These are phyloP conservation scores for Caenorhabditis sinica DNA, from an alignment of 2,888 invertebrate species.

Conservation along the genomic window DNA sequence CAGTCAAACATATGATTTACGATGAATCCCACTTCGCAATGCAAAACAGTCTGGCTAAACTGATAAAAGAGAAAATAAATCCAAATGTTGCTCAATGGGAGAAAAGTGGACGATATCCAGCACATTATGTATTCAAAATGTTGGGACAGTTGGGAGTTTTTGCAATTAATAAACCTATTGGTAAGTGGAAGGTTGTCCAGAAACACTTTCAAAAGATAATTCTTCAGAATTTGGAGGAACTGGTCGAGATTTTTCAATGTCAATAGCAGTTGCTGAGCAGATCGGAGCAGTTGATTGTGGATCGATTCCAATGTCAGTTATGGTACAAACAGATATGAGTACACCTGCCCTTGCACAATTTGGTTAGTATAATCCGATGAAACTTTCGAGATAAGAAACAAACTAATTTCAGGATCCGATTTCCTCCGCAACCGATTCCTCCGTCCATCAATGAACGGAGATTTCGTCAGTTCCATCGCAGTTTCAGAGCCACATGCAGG, in stretches of 20 bases:
- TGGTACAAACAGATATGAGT: slow-evolving; percentile 86
- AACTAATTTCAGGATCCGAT: slow-evolving; percentile 80
- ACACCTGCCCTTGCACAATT: slow-evolving; percentile 86
- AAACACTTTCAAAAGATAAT: background rate
- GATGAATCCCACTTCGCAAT: slow-evolving; percentile 58
- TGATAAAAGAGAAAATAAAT: slow-evolving; percentile 85
- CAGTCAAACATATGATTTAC: slow-evolving; percentile 60
- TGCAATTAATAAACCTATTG: slow-evolving; percentile 85
- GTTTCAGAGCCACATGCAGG: slow-evolving; percentile 86
- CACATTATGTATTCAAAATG: slow-evolving; percentile 86
- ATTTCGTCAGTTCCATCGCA: slow-evolving; percentile 86
- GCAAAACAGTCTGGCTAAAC: slow-evolving; percentile 55
- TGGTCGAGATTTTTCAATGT: slow-evolving; percentile 86
- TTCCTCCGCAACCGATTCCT: slow-evolving; percentile 85
- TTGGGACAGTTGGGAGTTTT: slow-evolving; percentile 86
- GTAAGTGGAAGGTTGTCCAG: background rate
- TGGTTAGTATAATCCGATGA: slow-evolving; percentile 35
- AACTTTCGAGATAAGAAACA: background rate
- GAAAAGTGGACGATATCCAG: slow-evolving; percentile 85
- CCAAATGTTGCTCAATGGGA: slow-evolving; percentile 86
- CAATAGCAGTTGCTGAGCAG: slow-evolving; percentile 86
- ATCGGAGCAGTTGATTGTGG: slow-evolving; percentile 86
- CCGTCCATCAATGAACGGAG: slow-evolving; percentile 85
- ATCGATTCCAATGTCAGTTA: slow-evolving; percentile 86
- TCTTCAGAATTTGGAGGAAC: slow-evolving; percentile 86